A percentile compares a stretch with the other conserved stretches of the same genome.
Evolutionary conservation across 2,888 invertebrate genomes (phyloP).

Genomic region (Spilosoma lubricipeda): DNA sequence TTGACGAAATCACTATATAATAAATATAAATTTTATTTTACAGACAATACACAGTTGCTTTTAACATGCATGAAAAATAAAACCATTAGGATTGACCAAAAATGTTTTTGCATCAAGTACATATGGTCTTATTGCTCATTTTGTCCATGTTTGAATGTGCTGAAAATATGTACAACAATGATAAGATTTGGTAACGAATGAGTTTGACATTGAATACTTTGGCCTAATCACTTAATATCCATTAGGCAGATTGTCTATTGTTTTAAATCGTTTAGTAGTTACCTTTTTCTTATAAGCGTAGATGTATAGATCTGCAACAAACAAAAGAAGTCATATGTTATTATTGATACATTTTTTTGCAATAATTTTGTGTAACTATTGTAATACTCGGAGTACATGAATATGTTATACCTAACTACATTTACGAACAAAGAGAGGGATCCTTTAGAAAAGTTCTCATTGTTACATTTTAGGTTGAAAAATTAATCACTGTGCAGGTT

Average conservation of each 20-base stretch:
- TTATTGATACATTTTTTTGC: neutral
- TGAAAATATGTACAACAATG: slow-evolving; percentile 10
- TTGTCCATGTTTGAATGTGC: slow-evolving; percentile 1
- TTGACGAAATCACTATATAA: too few species aligned
- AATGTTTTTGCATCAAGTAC: neutral
- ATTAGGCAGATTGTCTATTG: slow-evolving; percentile 15
- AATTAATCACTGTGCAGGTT: neutral
- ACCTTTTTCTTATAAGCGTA: slow-evolving; percentile 10
- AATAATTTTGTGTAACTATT: neutral
- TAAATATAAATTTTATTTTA: neutral
- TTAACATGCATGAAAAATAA: neutral
- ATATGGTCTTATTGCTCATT: slow-evolving; percentile 10
- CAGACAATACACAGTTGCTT: neutral
- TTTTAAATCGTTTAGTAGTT: slow-evolving; percentile 10
- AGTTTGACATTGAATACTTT: neutral
- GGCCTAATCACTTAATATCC: neutral
- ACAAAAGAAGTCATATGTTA: neutral
- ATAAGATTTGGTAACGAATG: slow-evolving; percentile 3
- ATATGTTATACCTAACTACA: neutral
- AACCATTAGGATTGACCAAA: neutral
- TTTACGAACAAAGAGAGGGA: neutral
- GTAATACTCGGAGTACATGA: neutral
- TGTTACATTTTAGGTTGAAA: neutral
- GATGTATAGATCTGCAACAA: slow-evolving; percentile 22
- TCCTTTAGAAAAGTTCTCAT: neutral